phyloP scores from a whole-genome alignment of 2,888 invertebrate species.

The Calameuta pallipes region DNA sequence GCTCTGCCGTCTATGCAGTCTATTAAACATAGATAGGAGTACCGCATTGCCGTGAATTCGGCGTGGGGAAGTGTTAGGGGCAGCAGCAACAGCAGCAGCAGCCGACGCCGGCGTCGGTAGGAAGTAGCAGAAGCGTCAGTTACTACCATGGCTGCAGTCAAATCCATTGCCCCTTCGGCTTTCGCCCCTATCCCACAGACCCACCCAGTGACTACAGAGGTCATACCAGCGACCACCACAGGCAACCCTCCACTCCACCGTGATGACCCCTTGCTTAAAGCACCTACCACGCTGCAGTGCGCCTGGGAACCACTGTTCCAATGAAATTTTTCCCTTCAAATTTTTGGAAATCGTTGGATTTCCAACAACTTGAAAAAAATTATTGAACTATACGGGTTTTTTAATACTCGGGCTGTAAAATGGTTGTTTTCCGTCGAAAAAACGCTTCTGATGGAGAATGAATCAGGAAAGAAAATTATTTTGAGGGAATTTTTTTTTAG shows the following conservation, averaged over 20 bases:
- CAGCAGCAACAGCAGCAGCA: conserved; percentile 15
- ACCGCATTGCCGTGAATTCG: conserved; percentile 59
- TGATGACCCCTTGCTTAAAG: background rate
- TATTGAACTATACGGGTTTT: too few relatives aligned
- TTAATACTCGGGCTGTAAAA: too few relatives aligned
- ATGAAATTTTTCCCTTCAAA: too few relatives aligned
- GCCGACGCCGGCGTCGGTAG: conserved; percentile 17
- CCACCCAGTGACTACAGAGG: conserved; percentile 1
- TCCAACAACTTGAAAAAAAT: too few relatives aligned
- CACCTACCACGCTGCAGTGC: background rate
- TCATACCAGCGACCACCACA: background rate
- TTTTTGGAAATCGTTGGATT: too few relatives aligned
- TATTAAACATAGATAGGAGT: conserved; percentile 60
- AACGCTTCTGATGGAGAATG: background rate
- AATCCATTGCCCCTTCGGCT: conserved; percentile 16
- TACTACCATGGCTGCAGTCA: conserved; percentile 14
- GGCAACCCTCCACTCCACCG: background rate
- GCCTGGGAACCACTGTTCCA: background rate
- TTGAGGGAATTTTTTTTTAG: background rate
- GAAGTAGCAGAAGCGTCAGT: conserved; percentile 18
- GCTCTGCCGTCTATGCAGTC: conserved; percentile 51
- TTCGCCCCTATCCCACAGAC: background rate
- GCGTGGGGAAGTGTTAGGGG: conserved; percentile 42
- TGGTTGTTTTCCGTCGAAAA: too few relatives aligned
- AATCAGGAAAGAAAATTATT: background rate